Evolutionary conservation across 2,113 vertebrate genomes (phyloP).

Genomic region (Vulpes lagopus): DNA sequence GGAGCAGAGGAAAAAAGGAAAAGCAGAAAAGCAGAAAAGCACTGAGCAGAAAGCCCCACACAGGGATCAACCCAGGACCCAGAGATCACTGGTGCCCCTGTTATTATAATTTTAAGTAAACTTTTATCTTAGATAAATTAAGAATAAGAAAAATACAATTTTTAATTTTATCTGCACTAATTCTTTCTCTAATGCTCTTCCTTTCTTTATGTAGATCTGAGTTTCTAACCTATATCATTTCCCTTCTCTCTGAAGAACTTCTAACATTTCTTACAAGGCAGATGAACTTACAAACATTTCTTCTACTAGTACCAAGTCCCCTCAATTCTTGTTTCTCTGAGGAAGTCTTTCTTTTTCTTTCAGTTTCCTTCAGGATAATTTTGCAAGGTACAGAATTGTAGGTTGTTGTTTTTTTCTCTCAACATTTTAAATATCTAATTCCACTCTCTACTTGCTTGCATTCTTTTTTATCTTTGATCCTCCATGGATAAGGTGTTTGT

Average conservation of each 20-base stretch:
- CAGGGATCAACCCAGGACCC: no score
- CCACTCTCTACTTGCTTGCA: background rate
- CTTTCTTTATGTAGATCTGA: background rate
- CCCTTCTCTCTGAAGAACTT: background rate
- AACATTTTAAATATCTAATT: background rate
- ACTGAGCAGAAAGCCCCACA: no score
- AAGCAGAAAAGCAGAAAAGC: no score
- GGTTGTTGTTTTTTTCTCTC: background rate
- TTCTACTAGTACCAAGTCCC: background rate
- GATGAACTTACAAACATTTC: background rate
- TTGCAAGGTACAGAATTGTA: background rate
- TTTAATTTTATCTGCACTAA: background rate
- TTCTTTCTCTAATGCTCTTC: background rate
- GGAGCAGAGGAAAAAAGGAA: no score
- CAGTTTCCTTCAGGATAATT: background rate
- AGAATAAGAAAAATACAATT: background rate
- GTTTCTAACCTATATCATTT: background rate
- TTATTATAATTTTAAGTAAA: background rate
- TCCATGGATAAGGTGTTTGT: background rate
- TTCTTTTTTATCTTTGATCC: background rate
- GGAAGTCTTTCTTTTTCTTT: background rate
- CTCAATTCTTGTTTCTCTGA: background rate
- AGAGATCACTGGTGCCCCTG: background rate
- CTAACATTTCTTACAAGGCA: background rate
- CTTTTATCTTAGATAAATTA: background rate